Base-by-base conservation (phyloP, 2,888 invertebrate genomes). In the Teleogryllus oceanicus region DNA sequence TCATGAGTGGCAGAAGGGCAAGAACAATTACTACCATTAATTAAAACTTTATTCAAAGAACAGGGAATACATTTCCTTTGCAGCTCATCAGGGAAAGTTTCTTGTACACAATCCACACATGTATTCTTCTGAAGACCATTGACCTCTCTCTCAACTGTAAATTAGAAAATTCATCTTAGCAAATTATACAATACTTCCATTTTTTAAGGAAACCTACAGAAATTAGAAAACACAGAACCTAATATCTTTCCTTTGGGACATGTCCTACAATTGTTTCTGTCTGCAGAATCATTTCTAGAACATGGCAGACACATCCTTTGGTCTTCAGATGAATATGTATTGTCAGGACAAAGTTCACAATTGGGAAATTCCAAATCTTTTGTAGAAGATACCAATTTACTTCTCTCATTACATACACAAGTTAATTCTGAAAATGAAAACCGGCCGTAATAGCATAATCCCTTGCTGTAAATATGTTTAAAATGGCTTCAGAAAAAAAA, bases 371-470 rank as follows among this genome's bases (percentile, higher is more conserved):
- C 80, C 37, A 79, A 79, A n/a, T 50, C 50, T 11, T 49, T 76
- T n/a, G 75, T 37, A 37, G 37, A 24, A 2, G 77, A 75, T 76
- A 85, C 80, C 78, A 84, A 84, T 83, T 84, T 86, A 82, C 87
- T 87, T 76, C 84, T 84, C 76, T 84, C 83, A 79, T 88, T 85
- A 83, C 90, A 90, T 79, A 85, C 83, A 82, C 90, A 90, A 20
- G 85, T 84, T 80, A 89, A 85, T 82, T 86, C 90, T 90, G 75
- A 81, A 81, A 81, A 49, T 16, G 78, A 78, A 74, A 81, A 62
- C 16, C 10, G n/a, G 13, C 11, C 4, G 1, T 62, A 62, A 62
- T 18, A 62, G 16, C 4, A 62, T 16, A 37, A 37, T 3, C 13
- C n/a, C 8, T n/a, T 16, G 37, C 16, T 74, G 49, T 8, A 37